Base-by-base conservation (phyloP, 2,888 invertebrate species). In the Parnassius apollo region DNA sequence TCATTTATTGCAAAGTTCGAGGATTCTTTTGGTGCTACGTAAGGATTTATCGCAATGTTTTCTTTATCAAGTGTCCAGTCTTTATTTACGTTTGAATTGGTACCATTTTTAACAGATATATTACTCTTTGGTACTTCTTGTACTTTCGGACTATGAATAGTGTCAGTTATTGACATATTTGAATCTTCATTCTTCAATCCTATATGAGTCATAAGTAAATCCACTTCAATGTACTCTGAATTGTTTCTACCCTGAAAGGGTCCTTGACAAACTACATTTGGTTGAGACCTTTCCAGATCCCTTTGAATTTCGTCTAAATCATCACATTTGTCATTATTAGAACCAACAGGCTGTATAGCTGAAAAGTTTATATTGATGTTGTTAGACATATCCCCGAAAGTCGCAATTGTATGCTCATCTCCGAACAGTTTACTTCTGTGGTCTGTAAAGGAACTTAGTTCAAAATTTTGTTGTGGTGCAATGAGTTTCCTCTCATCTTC, bases 101-200 rank as follows among this genome's bases (percentile, higher is more conserved):
- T 81, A 18, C 77, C 73, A 50, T 71, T 57, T 49, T 64, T 62
- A 13, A 58, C 56, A 1, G 73, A 72, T 46, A 51, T 61, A 44
- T 58, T 66, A 57, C 65, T 80, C 68, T 75, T 82, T 9, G 79
- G 75, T 9, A 66, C 68, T n/a, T 81, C 78, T 66, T 85, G 80
- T 0, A 87, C 83, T 69, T 85, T 82, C 0, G 85, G 83, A 65
- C 78, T 81, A 1, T 71, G 75, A 13, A 91, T 74, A 0, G 83
- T 85, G 42, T 88, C 86, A 1, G 90, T 90, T 46, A 90, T 85
- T 0, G 90, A 89, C 88, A 91, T 89, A 66, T 91, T 85, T 12
- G 78, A 82, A 7, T 79, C 82, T 25, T 84, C 81, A 52, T 72
- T 77, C 2, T 65, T 72, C 1, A 77, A 25, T 0, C 67, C 71